Conservation (phyloP, 2,888 invertebrate species). For the Oscheius sp. region DNA sequence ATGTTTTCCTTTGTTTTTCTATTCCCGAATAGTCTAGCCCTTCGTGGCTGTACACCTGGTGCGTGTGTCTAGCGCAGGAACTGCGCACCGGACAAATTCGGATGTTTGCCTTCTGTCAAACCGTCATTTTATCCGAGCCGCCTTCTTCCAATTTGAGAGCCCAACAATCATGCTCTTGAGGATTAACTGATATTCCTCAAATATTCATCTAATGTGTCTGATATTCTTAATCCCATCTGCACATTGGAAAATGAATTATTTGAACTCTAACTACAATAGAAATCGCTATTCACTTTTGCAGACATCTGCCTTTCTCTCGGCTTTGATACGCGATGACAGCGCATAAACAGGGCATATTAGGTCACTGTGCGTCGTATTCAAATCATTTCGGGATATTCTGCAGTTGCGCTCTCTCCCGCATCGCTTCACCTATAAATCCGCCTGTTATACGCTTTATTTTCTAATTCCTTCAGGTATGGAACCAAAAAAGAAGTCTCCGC, state of each 20-base stretch:
- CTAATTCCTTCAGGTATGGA: conserved; percentile 16
- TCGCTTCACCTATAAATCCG: conserved; percentile 10
- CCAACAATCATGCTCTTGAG: too few species aligned
- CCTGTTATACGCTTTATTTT: background rate
- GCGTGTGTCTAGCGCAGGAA: conserved; percentile 14
- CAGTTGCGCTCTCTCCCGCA: too few species aligned
- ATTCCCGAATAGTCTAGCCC: conserved; percentile 19
- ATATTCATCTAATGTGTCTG: background rate
- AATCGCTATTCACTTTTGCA: conserved; percentile 1
- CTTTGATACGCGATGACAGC: conserved; percentile 32
- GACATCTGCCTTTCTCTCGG: conserved; percentile 24
- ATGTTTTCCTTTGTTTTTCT: conserved; percentile 13
- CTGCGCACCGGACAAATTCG: conserved; percentile 22
- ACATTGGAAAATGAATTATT: background rate
- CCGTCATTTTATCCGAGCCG: conserved; percentile 26
- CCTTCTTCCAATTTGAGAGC: conserved; percentile 15
- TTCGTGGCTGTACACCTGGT: conserved; percentile 10
- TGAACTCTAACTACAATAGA: background rate
- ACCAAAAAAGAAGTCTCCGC: conserved; percentile 23
- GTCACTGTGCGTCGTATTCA: conserved; percentile 31
- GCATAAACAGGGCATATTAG: conserved; percentile 33
- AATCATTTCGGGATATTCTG: conserved; percentile 24
- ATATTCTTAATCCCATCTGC: background rate
- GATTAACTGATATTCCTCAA: background rate
- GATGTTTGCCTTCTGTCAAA: conserved; percentile 28